Evolutionary conservation across 2,888 invertebrate species (phyloP).

Genomic region (Schizaphis graminum): DNA sequence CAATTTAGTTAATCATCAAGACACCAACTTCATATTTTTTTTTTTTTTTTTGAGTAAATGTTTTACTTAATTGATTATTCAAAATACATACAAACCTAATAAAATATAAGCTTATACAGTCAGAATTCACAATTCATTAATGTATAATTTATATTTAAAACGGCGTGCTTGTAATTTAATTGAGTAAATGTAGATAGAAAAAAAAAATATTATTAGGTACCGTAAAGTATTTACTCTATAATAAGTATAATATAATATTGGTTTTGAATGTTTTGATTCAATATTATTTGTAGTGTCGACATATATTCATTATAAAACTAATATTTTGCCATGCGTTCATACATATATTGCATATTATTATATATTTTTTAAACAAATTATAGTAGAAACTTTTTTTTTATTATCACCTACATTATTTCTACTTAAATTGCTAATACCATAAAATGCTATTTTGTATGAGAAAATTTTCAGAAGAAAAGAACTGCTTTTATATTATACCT

Average conservation of each 20-base stretch:
- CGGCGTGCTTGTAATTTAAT: background rate
- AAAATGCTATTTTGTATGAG: constrained; percentile 40
- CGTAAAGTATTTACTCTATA: background rate
- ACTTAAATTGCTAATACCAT: constrained; percentile 14
- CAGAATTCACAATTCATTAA: background rate
- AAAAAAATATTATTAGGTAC: background rate
- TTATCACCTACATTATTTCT: background rate
- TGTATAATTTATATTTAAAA: background rate
- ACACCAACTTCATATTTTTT: background rate
- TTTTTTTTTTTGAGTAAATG: background rate
- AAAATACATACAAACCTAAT: background rate
- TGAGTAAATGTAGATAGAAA: background rate
- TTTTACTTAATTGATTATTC: background rate
- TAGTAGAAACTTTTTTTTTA: constrained; percentile 6
- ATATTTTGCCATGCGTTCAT: background rate
- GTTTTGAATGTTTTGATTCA: background rate
- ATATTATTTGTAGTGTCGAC: background rate
- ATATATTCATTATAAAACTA: background rate
- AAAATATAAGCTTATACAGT: background rate
- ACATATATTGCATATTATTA: background rate
- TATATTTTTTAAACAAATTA: background rate
- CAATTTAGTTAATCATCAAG: background rate
- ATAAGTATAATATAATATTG: background rate
- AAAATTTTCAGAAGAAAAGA: constrained; percentile 44
- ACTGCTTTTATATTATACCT: constrained; percentile 34